Percentiles rank a stretch among this genome's conserved stretches.
phyloP scores from a whole-genome alignment of 2,797 vertebrate species.

The Helarctos malayanus region DNA sequence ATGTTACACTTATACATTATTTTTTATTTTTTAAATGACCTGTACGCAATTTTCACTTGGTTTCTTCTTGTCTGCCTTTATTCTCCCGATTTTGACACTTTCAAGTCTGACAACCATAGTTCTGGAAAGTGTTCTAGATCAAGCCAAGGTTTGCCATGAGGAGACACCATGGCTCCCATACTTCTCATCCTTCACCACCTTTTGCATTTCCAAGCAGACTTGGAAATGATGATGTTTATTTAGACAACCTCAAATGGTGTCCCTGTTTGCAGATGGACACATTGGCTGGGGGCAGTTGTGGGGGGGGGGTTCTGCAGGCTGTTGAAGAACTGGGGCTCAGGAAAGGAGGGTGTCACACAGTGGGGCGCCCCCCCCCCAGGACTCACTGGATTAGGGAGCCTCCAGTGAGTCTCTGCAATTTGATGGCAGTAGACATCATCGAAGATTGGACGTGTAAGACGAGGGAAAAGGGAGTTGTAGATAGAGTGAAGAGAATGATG shows the following conservation, averaged over 20 bases:
- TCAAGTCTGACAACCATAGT: neutral
- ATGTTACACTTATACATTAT: constrained; percentile 18
- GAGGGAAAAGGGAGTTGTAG: neutral
- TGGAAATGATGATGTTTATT: neutral
- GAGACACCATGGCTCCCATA: neutral
- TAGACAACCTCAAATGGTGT: neutral
- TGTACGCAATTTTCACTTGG: neutral
- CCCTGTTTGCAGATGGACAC: neutral
- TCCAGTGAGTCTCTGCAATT: neutral
- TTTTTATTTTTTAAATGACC: neutral
- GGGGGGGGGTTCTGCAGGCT: neutral
- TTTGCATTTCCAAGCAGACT: neutral
- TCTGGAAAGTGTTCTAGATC: neutral
- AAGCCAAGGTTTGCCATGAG: neutral
- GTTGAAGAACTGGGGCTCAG: neutral
- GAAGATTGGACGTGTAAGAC: neutral
- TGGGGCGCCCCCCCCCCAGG: neutral
- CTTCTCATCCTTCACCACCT: neutral
- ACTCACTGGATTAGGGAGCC: neutral
- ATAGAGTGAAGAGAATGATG: neutral
- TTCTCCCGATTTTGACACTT: constrained; percentile 7
- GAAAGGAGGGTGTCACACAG: no score
- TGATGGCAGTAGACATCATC: neutral
- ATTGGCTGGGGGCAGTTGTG: neutral
- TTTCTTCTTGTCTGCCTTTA: constrained; percentile 4